Evolutionary conservation across 2,888 invertebrate genomes (phyloP).

Genomic region (Isoperla grammatica): DNA sequence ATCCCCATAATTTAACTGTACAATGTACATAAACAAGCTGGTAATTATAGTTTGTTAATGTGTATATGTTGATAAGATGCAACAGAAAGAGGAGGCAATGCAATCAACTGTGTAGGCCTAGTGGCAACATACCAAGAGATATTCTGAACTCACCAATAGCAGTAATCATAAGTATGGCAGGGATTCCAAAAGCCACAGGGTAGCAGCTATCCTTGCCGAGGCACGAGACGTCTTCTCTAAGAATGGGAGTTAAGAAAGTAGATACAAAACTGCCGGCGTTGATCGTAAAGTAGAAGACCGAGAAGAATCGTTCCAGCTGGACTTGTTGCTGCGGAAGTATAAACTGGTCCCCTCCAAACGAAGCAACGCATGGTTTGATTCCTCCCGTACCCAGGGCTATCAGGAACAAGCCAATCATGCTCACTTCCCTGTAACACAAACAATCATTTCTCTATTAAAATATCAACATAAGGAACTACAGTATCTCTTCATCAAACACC

Average conservation of each 20-base stretch:
- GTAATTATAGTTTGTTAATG: too few species aligned
- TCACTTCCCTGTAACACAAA: slow-evolving; percentile 49
- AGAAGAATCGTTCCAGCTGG: slow-evolving; percentile 81
- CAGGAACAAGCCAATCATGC: slow-evolving; percentile 61
- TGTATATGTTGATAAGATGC: too few species aligned
- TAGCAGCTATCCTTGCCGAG: slow-evolving; percentile 73
- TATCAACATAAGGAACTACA: too few species aligned
- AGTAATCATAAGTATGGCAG: slow-evolving; percentile 76
- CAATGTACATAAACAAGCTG: too few species aligned
- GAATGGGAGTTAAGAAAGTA: slow-evolving; percentile 79
- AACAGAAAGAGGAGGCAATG: too few species aligned
- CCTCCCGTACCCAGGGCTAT: slow-evolving; percentile 92
- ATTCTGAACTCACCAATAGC: slow-evolving; percentile 70
- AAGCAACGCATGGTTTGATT: slow-evolving; percentile 92
- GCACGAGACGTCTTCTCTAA: slow-evolving; percentile 73
- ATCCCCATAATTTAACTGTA: too few species aligned
- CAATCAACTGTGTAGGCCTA: too few species aligned
- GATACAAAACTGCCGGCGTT: slow-evolving; percentile 86
- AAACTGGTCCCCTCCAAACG: slow-evolving; percentile 95
- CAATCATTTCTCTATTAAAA: not conserved
- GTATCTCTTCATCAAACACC: too few species aligned
- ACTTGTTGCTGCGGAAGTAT: slow-evolving; percentile 69
- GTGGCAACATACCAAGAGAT: too few species aligned
- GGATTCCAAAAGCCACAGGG: slow-evolving; percentile 83
- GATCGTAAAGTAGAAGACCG: slow-evolving; percentile 90